These are phyloP conservation scores for Fabriciana adippe DNA, from an alignment of 2,888 invertebrate species.

Conservation along the genomic window DNA sequence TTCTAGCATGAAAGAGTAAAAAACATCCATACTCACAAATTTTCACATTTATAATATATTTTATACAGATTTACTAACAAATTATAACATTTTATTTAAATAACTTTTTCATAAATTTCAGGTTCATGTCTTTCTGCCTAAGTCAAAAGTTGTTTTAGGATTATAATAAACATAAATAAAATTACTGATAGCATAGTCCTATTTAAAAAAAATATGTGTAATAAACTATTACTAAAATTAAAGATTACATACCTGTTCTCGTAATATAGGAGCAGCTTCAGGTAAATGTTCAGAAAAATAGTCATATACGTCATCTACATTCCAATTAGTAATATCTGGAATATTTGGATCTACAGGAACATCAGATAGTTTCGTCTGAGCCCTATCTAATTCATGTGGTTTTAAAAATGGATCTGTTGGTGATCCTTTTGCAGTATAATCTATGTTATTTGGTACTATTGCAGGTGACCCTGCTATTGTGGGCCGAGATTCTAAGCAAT, in stretches of 20 bases:
- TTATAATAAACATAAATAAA: too few species aligned
- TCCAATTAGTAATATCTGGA: slow-evolving; percentile 92
- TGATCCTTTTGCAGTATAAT: slow-evolving; percentile 56
- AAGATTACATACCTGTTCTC: slow-evolving; percentile 85
- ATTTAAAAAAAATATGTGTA: too few species aligned
- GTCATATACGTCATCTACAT: slow-evolving; percentile 89
- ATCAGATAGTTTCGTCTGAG: slow-evolving; percentile 66
- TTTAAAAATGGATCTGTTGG: slow-evolving; percentile 69
- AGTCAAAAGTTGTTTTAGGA: too few species aligned
- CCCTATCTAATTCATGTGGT: slow-evolving; percentile 73
- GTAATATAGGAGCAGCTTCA: slow-evolving; percentile 90
- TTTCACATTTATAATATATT: too few species aligned
- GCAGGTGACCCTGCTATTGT: slow-evolving; percentile 64
- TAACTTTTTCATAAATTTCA: too few species aligned
- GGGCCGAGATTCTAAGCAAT: slow-evolving; percentile 81
- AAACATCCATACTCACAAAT: too few species aligned
- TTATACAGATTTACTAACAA: too few species aligned
- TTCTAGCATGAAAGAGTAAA: too few species aligned
- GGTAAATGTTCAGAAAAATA: slow-evolving; percentile 91
- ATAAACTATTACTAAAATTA: neutral
- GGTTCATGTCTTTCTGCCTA: too few species aligned
- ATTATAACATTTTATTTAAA: too few species aligned
- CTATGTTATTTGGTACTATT: slow-evolving; percentile 59
- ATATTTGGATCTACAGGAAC: slow-evolving; percentile 84
- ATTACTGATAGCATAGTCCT: too few species aligned